Conservation (phyloP, 2,888 invertebrate species). For the Calliphora vomitoria region DNA sequence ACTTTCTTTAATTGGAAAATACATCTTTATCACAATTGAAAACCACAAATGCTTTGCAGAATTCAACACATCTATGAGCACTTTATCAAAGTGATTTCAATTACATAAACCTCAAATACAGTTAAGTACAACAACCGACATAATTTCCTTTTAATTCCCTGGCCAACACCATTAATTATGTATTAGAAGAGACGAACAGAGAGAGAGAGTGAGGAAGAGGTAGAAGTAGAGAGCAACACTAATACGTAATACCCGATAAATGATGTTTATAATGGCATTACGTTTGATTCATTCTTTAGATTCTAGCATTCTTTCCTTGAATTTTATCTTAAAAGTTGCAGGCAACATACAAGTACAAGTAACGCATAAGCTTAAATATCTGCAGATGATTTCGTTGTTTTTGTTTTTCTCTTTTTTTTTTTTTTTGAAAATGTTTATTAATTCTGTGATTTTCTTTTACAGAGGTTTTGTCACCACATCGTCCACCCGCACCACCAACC, state of each 20-base stretch:
- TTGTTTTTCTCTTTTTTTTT: no score
- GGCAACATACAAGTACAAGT: neutral
- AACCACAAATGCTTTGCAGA: neutral
- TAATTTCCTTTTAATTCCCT: conserved; percentile 43
- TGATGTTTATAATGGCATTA: neutral
- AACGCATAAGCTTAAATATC: neutral
- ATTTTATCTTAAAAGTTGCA: neutral
- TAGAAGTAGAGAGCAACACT: neutral
- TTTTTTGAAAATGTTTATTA: conserved; percentile 23
- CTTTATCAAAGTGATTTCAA: conserved; percentile 50
- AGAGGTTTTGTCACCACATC: conserved; percentile 94
- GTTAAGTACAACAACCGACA: conserved; percentile 8
- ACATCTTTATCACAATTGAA: neutral
- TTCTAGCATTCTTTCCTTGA: neutral
- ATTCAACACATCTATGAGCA: neutral
- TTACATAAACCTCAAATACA: conserved; percentile 50
- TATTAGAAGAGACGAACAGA: neutral
- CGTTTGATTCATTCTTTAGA: neutral
- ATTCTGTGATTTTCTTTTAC: conserved; percentile 74
- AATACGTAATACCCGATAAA: neutral
- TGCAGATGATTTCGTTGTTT: neutral
- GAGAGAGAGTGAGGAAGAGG: neutral
- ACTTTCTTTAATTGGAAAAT: conserved; percentile 9
- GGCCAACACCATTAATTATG: conserved; percentile 45
- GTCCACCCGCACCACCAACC: conserved; percentile 94